Evolutionary conservation across 35 echinoderm and acorn worm species (phyloP), one percentile per base, ranked within the genome.

Genomic region (Apostichopus japonicus): DNA sequence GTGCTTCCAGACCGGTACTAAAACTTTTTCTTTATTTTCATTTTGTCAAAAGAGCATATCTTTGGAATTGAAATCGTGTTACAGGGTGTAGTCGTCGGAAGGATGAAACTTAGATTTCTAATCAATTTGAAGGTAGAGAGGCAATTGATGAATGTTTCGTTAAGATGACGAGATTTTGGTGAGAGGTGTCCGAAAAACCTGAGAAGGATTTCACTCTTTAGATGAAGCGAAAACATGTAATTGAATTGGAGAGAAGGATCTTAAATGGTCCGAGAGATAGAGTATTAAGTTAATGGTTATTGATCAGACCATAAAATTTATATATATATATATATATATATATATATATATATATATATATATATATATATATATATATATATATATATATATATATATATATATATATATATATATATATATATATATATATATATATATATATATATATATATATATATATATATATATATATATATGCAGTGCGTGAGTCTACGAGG

Each of bases 61-160:
- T 89, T 51, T 73, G 86, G 4, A 52, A 61, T 11, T 14, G 71
- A 65, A 72, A 89, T 89, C 86, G 56, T 87, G 86, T 87, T 87
- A 65, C 58, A 33, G n/a, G 86, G 6, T 15, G 24, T 61, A 58
- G 11, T 61, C 57, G 86, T 87, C 86, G 86, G 86, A 58, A 87
- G 86, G 86, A 87, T 87, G 63, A 87, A 87, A 87, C 86, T 58
- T 9, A 63, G 23, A 65, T 87, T 58, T 89, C 62, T 59, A 89
- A 65, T 89, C 86, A 89, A 89, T 89, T 89, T 89, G 61, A 63
- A 53, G n/a, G 56, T 89, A 89, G 71, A 89, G 63, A 89, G 86
- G 86, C 86, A 89, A 89, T 89, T 89, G 86, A 89, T 89, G 86
- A 89, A 89, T 65, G 86, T 89, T 65, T 65, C 86, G 61, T 73